A percentile compares a stretch with the other conserved stretches of the same genome.
Evolutionary conservation across 2,113 vertebrate genomes (phyloP).

Genomic region (Tachysurus fulvidraco): DNA sequence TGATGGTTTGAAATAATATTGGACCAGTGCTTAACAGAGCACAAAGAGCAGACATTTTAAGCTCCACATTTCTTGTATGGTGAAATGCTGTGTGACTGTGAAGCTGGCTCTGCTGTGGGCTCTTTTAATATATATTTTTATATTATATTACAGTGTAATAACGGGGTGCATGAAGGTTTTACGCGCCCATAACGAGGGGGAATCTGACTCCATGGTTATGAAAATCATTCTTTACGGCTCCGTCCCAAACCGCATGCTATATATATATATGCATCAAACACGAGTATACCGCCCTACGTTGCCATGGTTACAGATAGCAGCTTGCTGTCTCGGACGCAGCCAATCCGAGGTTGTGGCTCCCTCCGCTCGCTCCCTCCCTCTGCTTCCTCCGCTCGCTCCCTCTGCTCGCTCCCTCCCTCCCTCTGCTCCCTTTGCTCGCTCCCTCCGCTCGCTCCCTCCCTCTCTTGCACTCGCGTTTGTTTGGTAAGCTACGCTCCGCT

Average conservation of each 20-base stretch:
- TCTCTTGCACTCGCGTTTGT: constrained; percentile 64
- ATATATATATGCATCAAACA: background rate
- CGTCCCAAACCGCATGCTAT: constrained; percentile 6
- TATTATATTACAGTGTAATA: background rate
- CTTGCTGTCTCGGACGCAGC: constrained; percentile 19
- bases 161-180: background rate
- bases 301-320: constrained; percentile 26
- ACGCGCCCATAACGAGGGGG: no score
- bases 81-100: background rate
- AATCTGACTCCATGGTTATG: background rate
- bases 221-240: background rate
- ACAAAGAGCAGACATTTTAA: background rate
- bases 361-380: constrained; percentile 56
- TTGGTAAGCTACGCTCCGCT: constrained; percentile 78
- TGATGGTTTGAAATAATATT: background rate
- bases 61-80: background rate
- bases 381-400: no score
- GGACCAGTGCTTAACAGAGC: background rate
- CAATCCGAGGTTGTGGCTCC: constrained; percentile 18
- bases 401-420: constrained; percentile 52
- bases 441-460: constrained; percentile 45
- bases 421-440: constrained; percentile 53
- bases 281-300: background rate
- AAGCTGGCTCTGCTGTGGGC: background rate
- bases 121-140: background rate